Base-by-base conservation (phyloP, 2,797 vertebrate genomes). In the Antrozous pallidus region DNA sequence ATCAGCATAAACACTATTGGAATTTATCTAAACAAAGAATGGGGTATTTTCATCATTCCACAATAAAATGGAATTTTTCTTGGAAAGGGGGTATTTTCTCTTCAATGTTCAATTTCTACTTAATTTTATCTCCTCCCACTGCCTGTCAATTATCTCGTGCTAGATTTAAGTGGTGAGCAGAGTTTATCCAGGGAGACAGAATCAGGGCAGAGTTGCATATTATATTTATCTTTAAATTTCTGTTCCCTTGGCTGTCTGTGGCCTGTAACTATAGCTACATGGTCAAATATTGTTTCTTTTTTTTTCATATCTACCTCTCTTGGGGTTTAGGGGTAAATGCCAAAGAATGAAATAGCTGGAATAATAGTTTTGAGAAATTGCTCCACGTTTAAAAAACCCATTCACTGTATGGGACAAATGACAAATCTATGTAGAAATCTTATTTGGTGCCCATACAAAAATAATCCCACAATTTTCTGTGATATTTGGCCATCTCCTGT, bases 121-220 rank as follows among this genome's bases (percentile, higher is more conserved):
- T 96, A 86, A 95, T 96, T 98, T 95, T 78, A 96, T 95, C 87
- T 84, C 97, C 56, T 97, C 78, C 90, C 94, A 79, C 93, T 94
- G 78, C 87, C 87, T 97, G 93, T 83, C 97, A 97, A 42, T 97
- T 97, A 97, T 91, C 85, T 87, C 95, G 93, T 96, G 96, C 88
- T 94, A 89, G 74, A 94, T 97, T 97, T 97, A 90, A 97, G 73
- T 73, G 54, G 88, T 88, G 93, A 98, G 77, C 96, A 95, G 95
- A 97, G 58, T 98, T 98, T 97, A 97, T 97, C 94, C 94, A 95
- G 87, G 90, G 58, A 96, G 97, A 96, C 96, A 98, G 96, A 98
- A 98, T 97, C 87, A 95, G 97, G 96, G 91, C 97, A 94, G 69
- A 92, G 88, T 96, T 96, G 89, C 96, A 91, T 90, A 97, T 96